Conservation (phyloP, 2,888 invertebrate genomes). For the Drosophila meridionalis region DNA sequence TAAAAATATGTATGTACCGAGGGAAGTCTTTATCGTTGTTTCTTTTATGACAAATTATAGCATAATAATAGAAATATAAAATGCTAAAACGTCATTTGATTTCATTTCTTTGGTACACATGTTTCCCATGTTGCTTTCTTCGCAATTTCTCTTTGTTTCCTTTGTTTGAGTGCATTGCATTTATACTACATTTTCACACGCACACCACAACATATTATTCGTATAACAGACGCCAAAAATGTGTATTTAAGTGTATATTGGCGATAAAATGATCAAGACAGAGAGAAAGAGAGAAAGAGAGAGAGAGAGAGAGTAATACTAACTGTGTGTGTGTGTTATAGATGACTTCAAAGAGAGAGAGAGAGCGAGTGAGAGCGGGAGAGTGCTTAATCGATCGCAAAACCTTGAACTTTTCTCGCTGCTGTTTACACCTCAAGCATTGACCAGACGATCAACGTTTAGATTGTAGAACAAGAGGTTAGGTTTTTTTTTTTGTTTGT, state of each 20-base stretch:
- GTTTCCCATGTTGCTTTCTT: conserved; percentile 21
- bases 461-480: neutral
- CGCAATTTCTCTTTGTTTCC: conserved; percentile 37
- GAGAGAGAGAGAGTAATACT: neutral
- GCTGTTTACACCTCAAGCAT: conserved; percentile 38
- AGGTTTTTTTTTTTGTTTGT: neutral
- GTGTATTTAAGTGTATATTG: neutral
- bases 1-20: too few relatives aligned
- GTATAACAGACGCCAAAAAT: conserved; percentile 45
- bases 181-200: conserved; percentile 21
- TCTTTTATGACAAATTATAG: too few relatives aligned
- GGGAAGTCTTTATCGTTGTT: too few relatives aligned
- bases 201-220: conserved; percentile 4
- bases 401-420: conserved; percentile 57
- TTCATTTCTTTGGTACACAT: conserved; percentile 22
- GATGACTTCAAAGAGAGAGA: neutral
- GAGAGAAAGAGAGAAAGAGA: neutral
- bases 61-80: conserved; percentile 23
- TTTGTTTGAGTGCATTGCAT: conserved; percentile 56
- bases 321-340: conserved; percentile 2
- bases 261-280: conserved; percentile 13
- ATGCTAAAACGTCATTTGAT: conserved; percentile 41
- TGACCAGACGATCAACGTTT: conserved; percentile 31
- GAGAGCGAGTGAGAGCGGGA: neutral
- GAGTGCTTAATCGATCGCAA: conserved; percentile 39